Conservation (phyloP, 2,797 vertebrate genomes). For the Amazona finschi region DNA sequence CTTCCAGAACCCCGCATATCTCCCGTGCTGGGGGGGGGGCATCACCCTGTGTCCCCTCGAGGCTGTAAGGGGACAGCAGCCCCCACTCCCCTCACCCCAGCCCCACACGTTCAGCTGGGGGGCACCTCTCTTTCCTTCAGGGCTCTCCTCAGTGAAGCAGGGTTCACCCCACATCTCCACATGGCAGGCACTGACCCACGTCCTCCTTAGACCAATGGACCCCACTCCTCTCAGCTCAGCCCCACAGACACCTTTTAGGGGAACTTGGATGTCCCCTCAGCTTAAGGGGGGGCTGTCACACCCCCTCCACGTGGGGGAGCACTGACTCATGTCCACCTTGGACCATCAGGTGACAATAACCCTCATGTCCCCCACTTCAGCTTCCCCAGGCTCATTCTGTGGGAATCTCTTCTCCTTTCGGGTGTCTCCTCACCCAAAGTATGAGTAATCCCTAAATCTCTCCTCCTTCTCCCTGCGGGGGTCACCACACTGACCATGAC, state of each 20-base stretch:
- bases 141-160: neutral
- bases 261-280: neutral
- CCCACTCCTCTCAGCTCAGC: neutral
- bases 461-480: neutral
- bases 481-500: accelerated
- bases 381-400: neutral
- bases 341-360: neutral
- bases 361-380: neutral
- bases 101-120: accelerated
- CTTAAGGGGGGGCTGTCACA: neutral
- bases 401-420: neutral
- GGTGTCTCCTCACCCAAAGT: neutral
- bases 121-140: neutral
- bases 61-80: neutral
- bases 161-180: neutral
- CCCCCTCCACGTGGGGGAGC: accelerated
- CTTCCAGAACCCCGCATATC: neutral
- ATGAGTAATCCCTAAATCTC: neutral
- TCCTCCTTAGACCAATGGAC: neutral
- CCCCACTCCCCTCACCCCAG: neutral
- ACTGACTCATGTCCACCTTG: neutral
- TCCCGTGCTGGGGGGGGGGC: neutral
- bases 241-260: neutral
- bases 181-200: accelerated
- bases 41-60: neutral